These are phyloP conservation scores for Parapsyche elsis DNA, from an alignment of 1,140 invertebrate species.

Conservation along the genomic window DNA sequence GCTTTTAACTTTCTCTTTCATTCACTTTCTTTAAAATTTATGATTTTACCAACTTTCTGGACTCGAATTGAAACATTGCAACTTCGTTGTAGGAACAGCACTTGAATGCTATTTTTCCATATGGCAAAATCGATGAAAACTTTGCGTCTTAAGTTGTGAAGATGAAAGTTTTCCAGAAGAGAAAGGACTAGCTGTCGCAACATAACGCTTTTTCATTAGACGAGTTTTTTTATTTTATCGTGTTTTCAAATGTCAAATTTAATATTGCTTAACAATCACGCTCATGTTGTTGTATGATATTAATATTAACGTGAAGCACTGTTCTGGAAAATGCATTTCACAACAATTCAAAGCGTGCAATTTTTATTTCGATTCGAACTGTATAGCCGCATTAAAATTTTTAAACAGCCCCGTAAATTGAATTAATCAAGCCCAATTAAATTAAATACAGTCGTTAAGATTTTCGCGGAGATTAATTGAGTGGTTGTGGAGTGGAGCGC, in stretches of 20 bases:
- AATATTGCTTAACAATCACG: too few relatives aligned
- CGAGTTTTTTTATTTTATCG: too few relatives aligned
- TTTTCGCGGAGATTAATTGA: slow-evolving; percentile 41
- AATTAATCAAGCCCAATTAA: slow-evolving; percentile 41
- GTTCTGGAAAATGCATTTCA: too few relatives aligned
- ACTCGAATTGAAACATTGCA: slow-evolving; percentile 2
- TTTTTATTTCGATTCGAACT: too few relatives aligned
- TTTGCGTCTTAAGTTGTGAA: not conserved
- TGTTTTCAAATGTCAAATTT: too few relatives aligned
- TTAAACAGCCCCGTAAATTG: slow-evolving; percentile 16
- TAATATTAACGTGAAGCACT: too few relatives aligned
- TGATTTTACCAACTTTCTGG: not conserved
- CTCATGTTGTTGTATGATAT: too few relatives aligned
- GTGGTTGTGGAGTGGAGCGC: not conserved
- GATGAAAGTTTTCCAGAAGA: not conserved
- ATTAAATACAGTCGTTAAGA: slow-evolving; percentile 41
- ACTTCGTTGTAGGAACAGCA: slow-evolving; percentile 31
- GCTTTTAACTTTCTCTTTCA: slow-evolving; percentile 26
- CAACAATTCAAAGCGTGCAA: too few relatives aligned
- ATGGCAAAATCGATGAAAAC: not conserved
- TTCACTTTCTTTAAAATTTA: not conserved
- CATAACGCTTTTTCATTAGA: too few relatives aligned
- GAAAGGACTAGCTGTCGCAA: too few relatives aligned
- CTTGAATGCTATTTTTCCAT: slow-evolving; percentile 23
- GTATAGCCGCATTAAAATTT: not conserved